Evolutionary conservation across 2,113 vertebrate species (phyloP).

Genomic region (Microcebus griseorufus): DNA sequence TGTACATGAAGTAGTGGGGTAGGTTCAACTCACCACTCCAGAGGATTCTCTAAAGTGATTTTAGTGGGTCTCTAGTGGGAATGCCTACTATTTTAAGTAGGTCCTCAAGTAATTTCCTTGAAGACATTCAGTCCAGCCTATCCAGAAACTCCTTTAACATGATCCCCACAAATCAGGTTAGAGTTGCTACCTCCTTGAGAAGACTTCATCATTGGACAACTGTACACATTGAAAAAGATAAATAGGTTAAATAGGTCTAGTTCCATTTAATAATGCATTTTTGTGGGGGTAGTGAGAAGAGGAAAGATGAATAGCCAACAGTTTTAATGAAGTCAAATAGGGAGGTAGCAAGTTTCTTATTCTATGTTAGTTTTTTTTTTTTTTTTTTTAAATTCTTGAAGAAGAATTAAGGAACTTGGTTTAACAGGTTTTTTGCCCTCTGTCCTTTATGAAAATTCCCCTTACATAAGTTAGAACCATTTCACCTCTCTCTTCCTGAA

Average conservation of each 20-base stretch:
- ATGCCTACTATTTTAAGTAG: neutral
- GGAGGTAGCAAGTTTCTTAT: neutral
- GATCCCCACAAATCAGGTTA: neutral
- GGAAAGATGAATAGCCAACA: neutral
- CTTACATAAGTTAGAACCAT: neutral
- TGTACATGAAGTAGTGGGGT: neutral
- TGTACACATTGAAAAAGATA: neutral
- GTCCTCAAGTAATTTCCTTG: slow-evolving; percentile 5
- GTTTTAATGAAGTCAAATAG: neutral
- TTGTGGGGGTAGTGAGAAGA: neutral
- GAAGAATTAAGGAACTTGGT: neutral
- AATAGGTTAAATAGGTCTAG: neutral
- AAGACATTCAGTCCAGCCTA: neutral
- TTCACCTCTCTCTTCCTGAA: neutral
- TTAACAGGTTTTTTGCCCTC: neutral
- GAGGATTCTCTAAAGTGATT: neutral
- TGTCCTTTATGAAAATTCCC: neutral
- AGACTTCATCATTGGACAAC: neutral
- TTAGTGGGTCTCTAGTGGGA: neutral
- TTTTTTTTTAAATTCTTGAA: no score
- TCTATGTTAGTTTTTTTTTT: neutral
- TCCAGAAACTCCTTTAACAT: slow-evolving; percentile 20
- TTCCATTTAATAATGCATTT: neutral
- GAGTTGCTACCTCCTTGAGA: neutral
- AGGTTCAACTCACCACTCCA: neutral